These are phyloP conservation scores for Epinotia bilunana DNA, from an alignment of 2,888 invertebrate species.

Conservation along the genomic window DNA sequence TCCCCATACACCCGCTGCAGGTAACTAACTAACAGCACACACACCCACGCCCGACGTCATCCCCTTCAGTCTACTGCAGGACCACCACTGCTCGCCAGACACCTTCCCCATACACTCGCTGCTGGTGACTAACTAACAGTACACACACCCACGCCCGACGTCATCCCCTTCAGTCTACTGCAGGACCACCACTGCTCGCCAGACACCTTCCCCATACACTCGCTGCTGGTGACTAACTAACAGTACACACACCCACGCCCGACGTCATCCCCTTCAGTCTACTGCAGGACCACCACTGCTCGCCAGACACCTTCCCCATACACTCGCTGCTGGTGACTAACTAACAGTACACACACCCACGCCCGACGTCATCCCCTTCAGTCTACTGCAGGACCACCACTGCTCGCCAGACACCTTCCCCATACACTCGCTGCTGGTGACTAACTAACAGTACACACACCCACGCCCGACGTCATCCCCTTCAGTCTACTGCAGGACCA, in stretches of 20 bases:
- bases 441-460: slow-evolving; percentile 25
- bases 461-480: slow-evolving; percentile 61
- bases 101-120: slow-evolving; percentile 93
- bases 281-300: slow-evolving; percentile 95
- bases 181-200: slow-evolving; percentile 96
- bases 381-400: slow-evolving; percentile 94
- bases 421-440: slow-evolving; percentile 90
- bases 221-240: slow-evolving; percentile 86
- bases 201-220: slow-evolving; percentile 94
- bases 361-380: slow-evolving; percentile 77
- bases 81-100: slow-evolving; percentile 96
- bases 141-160: slow-evolving; percentile 49
- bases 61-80: slow-evolving; percentile 90
- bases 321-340: slow-evolving; percentile 89
- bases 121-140: slow-evolving; percentile 80
- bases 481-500: slow-evolving; percentile 94
- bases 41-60: slow-evolving; percentile 52
- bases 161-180: slow-evolving; percentile 87
- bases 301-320: slow-evolving; percentile 94
- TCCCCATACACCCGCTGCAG: slow-evolving; percentile 94
- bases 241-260: slow-evolving; percentile 45
- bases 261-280: slow-evolving; percentile 85
- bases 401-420: slow-evolving; percentile 96
- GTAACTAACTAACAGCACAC: slow-evolving; percentile 58
- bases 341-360: slow-evolving; percentile 43